Base-by-base conservation (phyloP, 2,888 invertebrate genomes). In the Stenolophus ochropezus region DNA sequence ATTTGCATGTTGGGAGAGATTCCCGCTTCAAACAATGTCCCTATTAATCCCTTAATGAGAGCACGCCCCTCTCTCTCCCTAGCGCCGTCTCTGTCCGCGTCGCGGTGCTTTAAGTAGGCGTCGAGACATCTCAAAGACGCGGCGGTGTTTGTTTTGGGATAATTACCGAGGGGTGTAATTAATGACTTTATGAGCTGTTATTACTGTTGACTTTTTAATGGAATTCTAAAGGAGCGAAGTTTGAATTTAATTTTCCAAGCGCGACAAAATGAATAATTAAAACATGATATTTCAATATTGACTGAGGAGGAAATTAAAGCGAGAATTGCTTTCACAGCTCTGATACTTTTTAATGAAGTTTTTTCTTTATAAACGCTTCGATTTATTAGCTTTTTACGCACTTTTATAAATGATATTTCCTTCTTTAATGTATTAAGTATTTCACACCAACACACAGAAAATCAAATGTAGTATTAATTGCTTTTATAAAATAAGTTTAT, bases 41-140 rank as follows among this genome's bases (percentile, higher is more conserved):
- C 88, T 88, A 88, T 88, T 88, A 89, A 88, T 88, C 86, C 87
- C 85, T 86, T 87, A 88, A 88, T 88, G 88, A 88, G 87, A 84
- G 27, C 18, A 33, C 18, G 33, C 5, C 33, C 21, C 65, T 69
- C 75, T 69, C 73, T 77, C 42, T 77, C 61, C 47, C 47, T 20
- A n/a, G 25, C 16, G 14, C 33, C 33, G 20, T 16, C 33, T 77
- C 42, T 56, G 18, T 56, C 11, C 11, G 51, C 51, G 33, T 5
- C 8, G 51, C 56, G 18, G 23, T 58, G 58, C 53, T 53, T 21
- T n/a, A 14, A 69, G 69, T 27, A 33, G 23, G 49, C 73, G 23
- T 53, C 16, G 51, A 18, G 18, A 53, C 20, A 56, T 51, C 21
- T 49, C 23, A 74, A 75, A 75, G 21, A 75, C 27, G 56, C 33